Evolutionary conservation across 2,797 vertebrate genomes (phyloP), one percentile per base, ranked within the genome.

Genomic region (Eidolon dupreanum): DNA sequence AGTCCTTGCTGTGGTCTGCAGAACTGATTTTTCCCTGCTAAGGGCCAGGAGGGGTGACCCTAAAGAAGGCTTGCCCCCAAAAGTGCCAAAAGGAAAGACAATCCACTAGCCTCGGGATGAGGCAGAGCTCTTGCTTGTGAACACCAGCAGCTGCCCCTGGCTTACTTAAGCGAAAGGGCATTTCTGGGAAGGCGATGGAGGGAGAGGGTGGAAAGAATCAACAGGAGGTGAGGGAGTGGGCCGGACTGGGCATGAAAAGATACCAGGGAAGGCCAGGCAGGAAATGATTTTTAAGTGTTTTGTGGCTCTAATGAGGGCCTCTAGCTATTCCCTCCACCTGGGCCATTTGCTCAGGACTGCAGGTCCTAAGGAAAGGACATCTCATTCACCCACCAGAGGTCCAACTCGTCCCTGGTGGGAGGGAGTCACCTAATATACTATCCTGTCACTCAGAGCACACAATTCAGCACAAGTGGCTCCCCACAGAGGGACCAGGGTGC

Each of bases 241-340:
- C 22, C 63, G 46, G 63, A 71, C 1, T 46, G 24, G 26, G 8
- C 19, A 9, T 2, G 15, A 61, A 28, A 3, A 65, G n/a, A 43
- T 15, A 22, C 4, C 2, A 24, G 31, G 33, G 28, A 66, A 31
- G 20, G 11, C 55, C 51, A 49, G 8, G 16, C 17, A 81, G 36
- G 26, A 70, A 46, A 17, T 41, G 20, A 38, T 51, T 68, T 4
- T 0, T 1, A 20, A 38, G 41, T 41, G 5, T 3, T 2, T 3
- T 41, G 2, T n/a, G 74, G 26, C 26, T 61, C 33, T 51, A 9
- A 36, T 9, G 28, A 26, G n/a, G 22, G 55, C 41, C n/a, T 57
- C 28, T 41, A 49, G n/a, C 43, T n/a, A 19, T 13, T 38, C 51
- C 41, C 26, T 59, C 26, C 24, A n/a, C 24, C 38, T 0, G 0